Evolutionary conservation across 1,140 invertebrate species (phyloP), one percentile per base, ranked within the genome.

Genomic region (Mizuhopecten yessoensis): DNA sequence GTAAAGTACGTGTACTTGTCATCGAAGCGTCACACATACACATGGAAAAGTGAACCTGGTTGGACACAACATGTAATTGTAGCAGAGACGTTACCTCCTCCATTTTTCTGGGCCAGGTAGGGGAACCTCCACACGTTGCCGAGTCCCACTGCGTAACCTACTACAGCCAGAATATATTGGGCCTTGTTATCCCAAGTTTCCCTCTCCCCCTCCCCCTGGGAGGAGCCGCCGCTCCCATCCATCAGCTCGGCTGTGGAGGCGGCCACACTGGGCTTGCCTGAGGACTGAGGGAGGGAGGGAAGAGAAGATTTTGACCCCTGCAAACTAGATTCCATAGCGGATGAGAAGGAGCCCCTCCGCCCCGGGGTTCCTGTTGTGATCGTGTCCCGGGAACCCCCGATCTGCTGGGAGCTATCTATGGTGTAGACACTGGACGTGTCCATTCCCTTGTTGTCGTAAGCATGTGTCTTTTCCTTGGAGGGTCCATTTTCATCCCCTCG

Each of bases 111-210:
- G 95, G 98, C 98, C 88, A 99, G 96, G 95, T 99, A 99, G 15
- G 98, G 98, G 97, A 99, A 99, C 94, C 98, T 97, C 98, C 98
- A 99, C 87, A 99, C 98, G 96, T 99, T 99, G 34, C 98, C 98
- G 34, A 99, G 97, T 0, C 97, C 97, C 0, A 97, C 97, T 15
- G 97, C 96, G 89, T 95, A 96, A 10, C 96, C 96, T 29, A 97
- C 94, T 10, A 96, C 94, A 1, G 97, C 97, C 11, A 97, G 92
- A 29, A 97, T 94, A 92, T 97, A 97, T 90, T 97, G 97, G 29
- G 89, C 92, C 86, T 93, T 93, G 33, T 94, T 94, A 36, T 94
- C 93, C 93, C 93, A 94, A 0, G 93, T 90, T 34, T 93, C 93
- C 33, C 93, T 88, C 34, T 93, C 91, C 34, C 91, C 89, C 3